Percentiles rank a stretch among this genome's conserved stretches.
Conservation (phyloP, 1,140 invertebrate species). For the Diplogasteroides magnus region DNA sequence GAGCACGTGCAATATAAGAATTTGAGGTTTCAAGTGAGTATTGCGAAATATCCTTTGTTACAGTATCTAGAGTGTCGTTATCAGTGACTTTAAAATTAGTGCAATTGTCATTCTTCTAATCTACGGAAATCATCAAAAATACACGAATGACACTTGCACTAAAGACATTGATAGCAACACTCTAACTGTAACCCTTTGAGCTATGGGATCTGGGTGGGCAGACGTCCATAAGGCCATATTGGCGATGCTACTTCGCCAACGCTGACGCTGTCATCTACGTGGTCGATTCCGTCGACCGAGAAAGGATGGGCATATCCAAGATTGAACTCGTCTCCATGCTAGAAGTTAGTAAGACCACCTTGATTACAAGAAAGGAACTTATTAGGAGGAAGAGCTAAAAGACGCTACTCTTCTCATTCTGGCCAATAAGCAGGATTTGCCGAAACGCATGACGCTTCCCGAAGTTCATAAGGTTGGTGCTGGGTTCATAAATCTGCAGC, state of each 20-base stretch:
- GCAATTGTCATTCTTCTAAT: no score
- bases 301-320: constrained; percentile 92
- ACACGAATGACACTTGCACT: no score
- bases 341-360: constrained; percentile 57
- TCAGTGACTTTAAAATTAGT: no score
- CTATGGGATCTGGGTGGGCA: constrained; percentile 93
- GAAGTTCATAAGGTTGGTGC: constrained; percentile 71
- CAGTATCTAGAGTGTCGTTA: not conserved
- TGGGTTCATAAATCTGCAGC: not conserved
- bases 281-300: constrained; percentile 93
- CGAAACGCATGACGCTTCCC: constrained; percentile 75
- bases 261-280: constrained; percentile 99
- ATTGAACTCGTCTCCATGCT: constrained; percentile 82
- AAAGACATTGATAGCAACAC: no score
- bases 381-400: constrained; percentile 82
- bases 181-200: no score
- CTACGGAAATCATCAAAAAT: no score
- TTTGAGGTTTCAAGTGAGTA: constrained; percentile 69
- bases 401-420: constrained; percentile 88
- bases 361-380: not conserved
- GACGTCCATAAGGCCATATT: constrained; percentile 95
- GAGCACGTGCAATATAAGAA: constrained; percentile 89
- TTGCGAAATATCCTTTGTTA: not conserved
- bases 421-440: constrained; percentile 98
- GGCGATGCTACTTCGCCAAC: constrained; percentile 99